Evolutionary conservation across 1,140 invertebrate species (phyloP), one percentile per base, ranked within the genome.

Genomic region (Plodia interpunctella): DNA sequence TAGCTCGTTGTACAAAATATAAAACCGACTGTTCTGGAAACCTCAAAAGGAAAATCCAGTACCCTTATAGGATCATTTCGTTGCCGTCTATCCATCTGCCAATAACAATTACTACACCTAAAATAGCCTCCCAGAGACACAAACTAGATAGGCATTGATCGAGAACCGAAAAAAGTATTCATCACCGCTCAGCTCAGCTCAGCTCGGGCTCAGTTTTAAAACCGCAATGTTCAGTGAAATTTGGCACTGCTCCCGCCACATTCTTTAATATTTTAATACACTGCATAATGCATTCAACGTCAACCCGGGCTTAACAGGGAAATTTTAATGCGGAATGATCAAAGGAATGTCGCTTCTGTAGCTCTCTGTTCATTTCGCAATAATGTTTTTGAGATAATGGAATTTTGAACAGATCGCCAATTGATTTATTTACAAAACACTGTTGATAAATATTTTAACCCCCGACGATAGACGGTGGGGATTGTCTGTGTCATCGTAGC

Each of bases 261-360:
- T 74, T 72, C 69, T 77, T 76, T 74, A 77, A 77, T 74, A 77
- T 74, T 74, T 74, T 74, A 74, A 74, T 72, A 74, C 66, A 66
- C 59, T 70, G 69, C 72, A 74, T 74, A 65, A 72, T 77, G 72
- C 72, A 77, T 72, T 44, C 38, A 44, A 44, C 38, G 13, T 44
- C 38, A 44, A n/a, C 38, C 13, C 38, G 38, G 38, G 30, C 6
- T 44, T 44, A 15, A 44, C 13, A 44, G 15, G 38, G 38, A 44
- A 44, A 44, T 44, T 44, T 44, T 44, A 44, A 44, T 44, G 38
- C 38, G 15, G 38, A 17, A 44, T 17, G 38, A 44, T 44, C 38
- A 44, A 44, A 44, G 38, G 38, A 44, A 44, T 44, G 13, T 4
- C n/a, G 15, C 15, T 15, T 44, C 38, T 44, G 38, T 44, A 5